A percentile compares a stretch with the other conserved stretches of the same genome.
phyloP scores from a whole-genome alignment of 2,113 vertebrate genomes.

The Ammodytes dubius region DNA sequence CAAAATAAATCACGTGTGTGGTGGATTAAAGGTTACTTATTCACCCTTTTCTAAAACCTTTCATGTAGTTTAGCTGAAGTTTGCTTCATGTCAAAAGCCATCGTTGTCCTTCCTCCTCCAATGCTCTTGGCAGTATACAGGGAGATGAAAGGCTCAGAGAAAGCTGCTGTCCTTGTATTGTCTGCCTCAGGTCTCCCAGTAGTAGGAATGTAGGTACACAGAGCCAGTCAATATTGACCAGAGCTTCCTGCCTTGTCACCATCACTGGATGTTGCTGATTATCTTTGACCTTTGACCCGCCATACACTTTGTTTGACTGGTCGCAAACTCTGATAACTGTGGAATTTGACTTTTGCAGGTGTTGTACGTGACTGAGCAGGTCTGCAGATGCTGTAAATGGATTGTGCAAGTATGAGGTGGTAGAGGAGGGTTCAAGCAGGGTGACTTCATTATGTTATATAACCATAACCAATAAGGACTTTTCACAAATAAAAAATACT shows the following conservation, averaged over 20 bases:
- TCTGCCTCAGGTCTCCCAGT: conserved; percentile 53
- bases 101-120: conserved; percentile 25
- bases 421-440: background rate
- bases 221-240: conserved; percentile 76
- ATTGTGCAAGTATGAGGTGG: background rate
- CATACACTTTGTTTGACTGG: conserved; percentile 41
- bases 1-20: background rate
- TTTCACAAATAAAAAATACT: background rate
- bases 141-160: conserved; percentile 37
- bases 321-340: conserved; percentile 19
- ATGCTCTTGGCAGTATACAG: conserved; percentile 1
- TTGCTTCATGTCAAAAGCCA: conserved; percentile 30
- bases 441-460: background rate
- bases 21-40: conserved; percentile 12
- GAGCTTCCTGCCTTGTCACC: conserved; percentile 50
- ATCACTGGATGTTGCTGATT: conserved; percentile 50
- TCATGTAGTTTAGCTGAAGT: conserved; percentile 30
- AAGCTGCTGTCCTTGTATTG: conserved; percentile 44
- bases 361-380: background rate
- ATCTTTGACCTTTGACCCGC: conserved; percentile 62
- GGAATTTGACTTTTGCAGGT: conserved; percentile 27
- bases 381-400: background rate
- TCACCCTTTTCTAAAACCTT: conserved; percentile 22
- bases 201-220: conserved; percentile 67
- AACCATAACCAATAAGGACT: background rate